phyloP scores from a whole-genome alignment of 2,888 invertebrate species.

The Marasmarcha lunaedactyla region DNA sequence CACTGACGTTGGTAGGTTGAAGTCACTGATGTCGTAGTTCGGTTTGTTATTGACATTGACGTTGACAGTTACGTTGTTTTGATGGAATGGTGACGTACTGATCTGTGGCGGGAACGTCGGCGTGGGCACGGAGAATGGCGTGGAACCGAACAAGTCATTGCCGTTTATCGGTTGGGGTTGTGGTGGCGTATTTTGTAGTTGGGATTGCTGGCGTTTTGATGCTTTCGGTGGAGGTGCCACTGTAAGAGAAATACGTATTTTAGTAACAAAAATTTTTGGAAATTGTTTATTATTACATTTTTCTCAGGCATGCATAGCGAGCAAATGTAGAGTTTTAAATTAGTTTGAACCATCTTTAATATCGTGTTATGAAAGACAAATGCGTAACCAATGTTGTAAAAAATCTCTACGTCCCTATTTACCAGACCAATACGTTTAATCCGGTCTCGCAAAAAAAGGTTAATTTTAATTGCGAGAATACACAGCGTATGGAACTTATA shows the following conservation, averaged over 20 bases:
- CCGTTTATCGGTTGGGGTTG: constrained; percentile 42
- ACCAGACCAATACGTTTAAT: too few relatives aligned
- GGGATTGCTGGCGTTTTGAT: constrained; percentile 57
- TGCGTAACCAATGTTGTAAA: too few relatives aligned
- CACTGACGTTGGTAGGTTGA: constrained; percentile 55
- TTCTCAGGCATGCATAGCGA: too few relatives aligned
- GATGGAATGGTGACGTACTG: constrained; percentile 22
- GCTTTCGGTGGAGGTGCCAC: constrained; percentile 93
- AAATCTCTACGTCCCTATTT: too few relatives aligned
- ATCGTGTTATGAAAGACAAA: too few relatives aligned
- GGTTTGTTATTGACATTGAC: constrained; percentile 27
- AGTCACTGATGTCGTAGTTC: constrained; percentile 59
- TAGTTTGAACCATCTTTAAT: too few relatives aligned
- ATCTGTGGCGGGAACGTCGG: constrained; percentile 15
- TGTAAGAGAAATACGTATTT: constrained; percentile 38
- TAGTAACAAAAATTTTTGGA: neutral
- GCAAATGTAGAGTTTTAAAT: too few relatives aligned
- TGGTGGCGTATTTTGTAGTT: constrained; percentile 25
- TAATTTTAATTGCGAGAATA: too few relatives aligned
- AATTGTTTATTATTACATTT: too few relatives aligned
- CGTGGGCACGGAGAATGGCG: constrained; percentile 75
- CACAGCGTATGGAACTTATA: too few relatives aligned
- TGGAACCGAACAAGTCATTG: constrained; percentile 84
- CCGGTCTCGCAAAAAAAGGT: too few relatives aligned
- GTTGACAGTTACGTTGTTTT: neutral